phyloP scores from a whole-genome alignment of 64 coral and sea anemone genomes.

The Pocillopora verrucosa region DNA sequence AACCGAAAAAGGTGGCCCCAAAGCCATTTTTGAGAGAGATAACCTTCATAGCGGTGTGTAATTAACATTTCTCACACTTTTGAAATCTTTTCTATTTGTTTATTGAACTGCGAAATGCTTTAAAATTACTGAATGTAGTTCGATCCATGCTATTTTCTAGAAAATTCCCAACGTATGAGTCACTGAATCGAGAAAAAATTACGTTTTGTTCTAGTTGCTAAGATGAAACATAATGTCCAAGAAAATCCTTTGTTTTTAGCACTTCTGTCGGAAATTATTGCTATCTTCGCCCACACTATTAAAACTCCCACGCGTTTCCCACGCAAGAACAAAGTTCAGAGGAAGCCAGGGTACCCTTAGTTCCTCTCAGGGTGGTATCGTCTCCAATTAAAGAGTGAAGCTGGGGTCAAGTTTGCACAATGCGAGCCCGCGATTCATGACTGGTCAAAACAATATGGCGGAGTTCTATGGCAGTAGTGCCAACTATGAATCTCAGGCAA shows the following conservation, averaged over 20 bases:
- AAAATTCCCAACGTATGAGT: constrained; percentile 12
- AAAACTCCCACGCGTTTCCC: neutral
- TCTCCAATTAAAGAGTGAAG: neutral
- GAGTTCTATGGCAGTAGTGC: neutral
- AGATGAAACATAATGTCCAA: neutral
- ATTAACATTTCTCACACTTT: too few relatives aligned
- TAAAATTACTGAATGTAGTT: neutral
- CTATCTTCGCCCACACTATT: too few relatives aligned
- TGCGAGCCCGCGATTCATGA: neutral
- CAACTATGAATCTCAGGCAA: constrained; percentile 18
- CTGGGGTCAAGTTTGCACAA: too few relatives aligned
- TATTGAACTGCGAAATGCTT: neutral
- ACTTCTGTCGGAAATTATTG: too few relatives aligned
- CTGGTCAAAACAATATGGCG: constrained; percentile 21
- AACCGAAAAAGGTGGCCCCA: too few relatives aligned
- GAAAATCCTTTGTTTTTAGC: neutral
- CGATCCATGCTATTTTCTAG: neutral
- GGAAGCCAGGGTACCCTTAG: neutral
- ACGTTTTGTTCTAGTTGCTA: neutral
- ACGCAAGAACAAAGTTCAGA: neutral
- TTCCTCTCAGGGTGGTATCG: neutral
- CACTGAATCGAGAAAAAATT: neutral
- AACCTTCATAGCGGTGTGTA: too few relatives aligned
- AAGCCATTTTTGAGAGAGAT: too few relatives aligned
- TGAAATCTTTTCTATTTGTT: neutral